Percentiles rank a stretch among this genome's conserved stretches.
Conservation (phyloP, 2,113 vertebrate genomes). For the Tenebrosternarchus preto region DNA sequence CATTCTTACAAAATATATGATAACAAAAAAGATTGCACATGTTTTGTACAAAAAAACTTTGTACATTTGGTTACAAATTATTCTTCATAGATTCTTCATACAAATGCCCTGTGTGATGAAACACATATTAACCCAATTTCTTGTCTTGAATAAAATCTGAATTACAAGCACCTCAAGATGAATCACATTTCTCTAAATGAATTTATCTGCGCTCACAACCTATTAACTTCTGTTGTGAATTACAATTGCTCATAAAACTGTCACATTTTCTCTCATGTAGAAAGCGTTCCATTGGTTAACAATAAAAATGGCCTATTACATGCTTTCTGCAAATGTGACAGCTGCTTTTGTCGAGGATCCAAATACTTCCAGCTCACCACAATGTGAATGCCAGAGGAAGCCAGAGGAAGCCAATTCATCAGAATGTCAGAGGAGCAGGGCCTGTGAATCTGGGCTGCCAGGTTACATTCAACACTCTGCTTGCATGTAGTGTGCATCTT, state of each 20-base stretch:
- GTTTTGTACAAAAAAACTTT: background rate
- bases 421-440: constrained; percentile 63
- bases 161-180: constrained; percentile 9
- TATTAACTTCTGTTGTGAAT: constrained; percentile 41
- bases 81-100: background rate
- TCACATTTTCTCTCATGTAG: constrained; percentile 59
- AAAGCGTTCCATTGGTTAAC: constrained; percentile 64
- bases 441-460: constrained; percentile 65
- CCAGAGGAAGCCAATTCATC: constrained; percentile 73
- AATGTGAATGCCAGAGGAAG: constrained; percentile 60
- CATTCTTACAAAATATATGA: background rate
- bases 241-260: constrained; percentile 57
- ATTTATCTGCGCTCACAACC: constrained; percentile 5
- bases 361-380: constrained; percentile 72
- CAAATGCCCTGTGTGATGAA: background rate
- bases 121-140: background rate
- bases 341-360: constrained; percentile 68
- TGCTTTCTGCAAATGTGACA: constrained; percentile 72
- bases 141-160: background rate
- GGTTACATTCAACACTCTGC: constrained; percentile 55
- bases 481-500: constrained; percentile 55
- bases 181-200: constrained; percentile 29
- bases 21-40: background rate
- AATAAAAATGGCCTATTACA: constrained; percentile 72
- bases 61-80: background rate